Evolutionary conservation across 2,113 vertebrate species (phyloP), one percentile per base, ranked within the genome.

Genomic region (Halcyon senegalensis): DNA sequence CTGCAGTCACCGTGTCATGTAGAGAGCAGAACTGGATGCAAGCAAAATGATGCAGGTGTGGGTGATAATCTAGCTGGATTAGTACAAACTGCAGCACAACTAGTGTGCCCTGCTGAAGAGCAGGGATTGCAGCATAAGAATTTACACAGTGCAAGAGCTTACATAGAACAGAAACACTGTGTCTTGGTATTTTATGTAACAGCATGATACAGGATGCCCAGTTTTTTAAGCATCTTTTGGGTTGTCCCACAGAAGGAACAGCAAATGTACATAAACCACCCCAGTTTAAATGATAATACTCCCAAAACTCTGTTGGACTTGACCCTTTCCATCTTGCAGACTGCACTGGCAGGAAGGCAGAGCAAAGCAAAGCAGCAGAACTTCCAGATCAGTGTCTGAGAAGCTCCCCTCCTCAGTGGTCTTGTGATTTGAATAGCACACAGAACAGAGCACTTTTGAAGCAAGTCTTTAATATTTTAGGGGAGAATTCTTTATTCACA

Each of bases 361-460:
- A 63, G 66, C 79, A 79, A 35, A 31, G 11, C 48, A 88, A 35
- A 31, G 11, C 48, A 88, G 44, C 76, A 91, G 31, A 95, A 87
- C 55, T 84, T 95, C 11, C 50, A 90, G 39, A 92, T 62, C 39
- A 58, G 24, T 28, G 18, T 56, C 33, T 75, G 55, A 87, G 51
- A 93, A 94, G 67, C n/a, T 89, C n/a, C 31, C 18, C 25, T 87
- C 68, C 79, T 53, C 73, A 76, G 87, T 3, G 8, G 64, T 85
- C 80, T 87, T 95, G 66, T 87, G 89, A 94, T 94, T 97, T 88
- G 75, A 96, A 87, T 97, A 79, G 80, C 74, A 94, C 72, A 64
- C 51, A 87, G 87, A 94, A 90, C n/a, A 37, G 46, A 93, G 37
- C n/a, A 94, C 82, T 91, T 94, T n/a, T 76, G 84, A 96, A 90